Evolutionary conservation across 2,888 invertebrate genomes (phyloP).

Genomic region (Drosophila histrio): DNA sequence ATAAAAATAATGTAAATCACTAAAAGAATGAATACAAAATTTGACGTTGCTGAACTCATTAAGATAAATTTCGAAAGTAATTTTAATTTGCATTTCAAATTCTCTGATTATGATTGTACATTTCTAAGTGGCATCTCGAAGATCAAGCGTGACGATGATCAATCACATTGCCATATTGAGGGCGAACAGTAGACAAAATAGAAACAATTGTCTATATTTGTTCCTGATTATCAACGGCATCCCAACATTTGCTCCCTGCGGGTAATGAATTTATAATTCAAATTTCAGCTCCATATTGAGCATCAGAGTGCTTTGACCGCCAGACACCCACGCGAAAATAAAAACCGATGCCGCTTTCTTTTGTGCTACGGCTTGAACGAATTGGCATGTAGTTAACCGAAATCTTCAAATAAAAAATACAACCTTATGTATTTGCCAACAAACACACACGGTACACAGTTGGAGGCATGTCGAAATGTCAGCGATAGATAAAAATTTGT

Average conservation of each 20-base stretch:
- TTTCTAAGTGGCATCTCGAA: conserved; percentile 18
- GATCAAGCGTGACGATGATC: conserved; percentile 52
- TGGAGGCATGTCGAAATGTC: conserved; percentile 75
- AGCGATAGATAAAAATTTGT: conserved; percentile 71
- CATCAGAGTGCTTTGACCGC: conserved; percentile 70
- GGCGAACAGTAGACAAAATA: conserved; percentile 48
- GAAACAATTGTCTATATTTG: conserved; percentile 42
- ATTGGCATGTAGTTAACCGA: conserved; percentile 46
- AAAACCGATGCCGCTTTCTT: conserved; percentile 61
- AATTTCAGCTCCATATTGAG: conserved; percentile 26
- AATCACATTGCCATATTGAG: conserved; percentile 67
- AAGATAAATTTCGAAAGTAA: conserved; percentile 35
- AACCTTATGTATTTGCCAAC: conserved; percentile 47
- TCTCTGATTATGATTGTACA: conserved; percentile 8
- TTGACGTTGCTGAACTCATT: conserved; percentile 51
- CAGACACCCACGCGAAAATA: conserved; percentile 65
- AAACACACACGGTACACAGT: conserved; percentile 37
- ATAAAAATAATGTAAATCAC: conserved; percentile 11
- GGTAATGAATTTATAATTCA: conserved; percentile 31
- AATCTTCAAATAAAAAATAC: conserved; percentile 20
- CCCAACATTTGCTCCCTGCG: conserved; percentile 33
- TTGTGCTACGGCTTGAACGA: conserved; percentile 51
- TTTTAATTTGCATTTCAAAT: conserved; percentile 42
- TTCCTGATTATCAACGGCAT: conserved; percentile 42
- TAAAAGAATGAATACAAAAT: conserved; percentile 18